Evolutionary conservation across 2,113 vertebrate species (phyloP), one percentile per base, ranked within the genome.

Genomic region (Tupaia chinensis): DNA sequence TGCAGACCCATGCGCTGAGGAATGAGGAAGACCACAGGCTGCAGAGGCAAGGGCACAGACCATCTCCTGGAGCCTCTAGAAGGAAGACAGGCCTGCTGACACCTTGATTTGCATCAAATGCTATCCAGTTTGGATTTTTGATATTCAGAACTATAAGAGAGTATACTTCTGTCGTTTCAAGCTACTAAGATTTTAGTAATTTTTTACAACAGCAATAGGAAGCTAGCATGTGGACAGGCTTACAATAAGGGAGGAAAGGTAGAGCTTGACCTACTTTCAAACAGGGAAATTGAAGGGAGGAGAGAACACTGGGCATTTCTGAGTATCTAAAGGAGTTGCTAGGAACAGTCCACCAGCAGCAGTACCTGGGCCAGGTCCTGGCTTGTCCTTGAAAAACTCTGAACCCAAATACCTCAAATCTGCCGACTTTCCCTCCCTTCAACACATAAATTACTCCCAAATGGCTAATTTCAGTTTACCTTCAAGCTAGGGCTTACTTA

Each of bases 381-480:
- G 25, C 15, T 54, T 61, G 60, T 61, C 74, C 53, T 61, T 3
- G 15, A 20, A n/a, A 61, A 34, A 19, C 61, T 72, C 68, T 44
- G 27, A 72, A 68, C 56, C 23, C 8, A 0, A 34, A 14, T 0
- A 23, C 58, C 34, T 6, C 27, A 17, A 1, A 32, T 11, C 17
- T 63, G 5, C 76, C 12, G 61, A 7, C 10, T 72, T n/a, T 61
- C 17, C 66, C 34, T 63, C 74, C n/a, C 13, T 5, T 8, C 4
- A 76, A 12, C 3, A 76, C 32, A 16, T 53, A 86, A 14, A n/a
- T 70, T 53, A n/a, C 5, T 16, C 16, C 20, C 22, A 32, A 94
- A 53, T 61, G 15, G 2, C 1, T 56, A 72, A 32, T 53, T 81
- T 20, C 13, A 53, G 27, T 72, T 90, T 82, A 5, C 16, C 4